phyloP scores from a whole-genome alignment of 2,888 invertebrate species.

The Volucella bombylans region DNA sequence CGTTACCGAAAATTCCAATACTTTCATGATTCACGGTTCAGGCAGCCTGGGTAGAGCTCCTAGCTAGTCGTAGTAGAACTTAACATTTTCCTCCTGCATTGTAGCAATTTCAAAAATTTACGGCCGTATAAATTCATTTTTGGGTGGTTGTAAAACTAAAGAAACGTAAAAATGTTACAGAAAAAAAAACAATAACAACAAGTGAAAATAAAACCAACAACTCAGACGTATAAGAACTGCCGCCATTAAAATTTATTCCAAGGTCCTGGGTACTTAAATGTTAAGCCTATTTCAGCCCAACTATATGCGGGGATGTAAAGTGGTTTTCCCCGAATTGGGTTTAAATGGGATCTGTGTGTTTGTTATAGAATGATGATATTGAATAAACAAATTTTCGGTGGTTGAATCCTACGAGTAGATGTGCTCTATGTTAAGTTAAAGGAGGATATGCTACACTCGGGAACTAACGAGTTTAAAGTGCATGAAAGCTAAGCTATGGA shows the following conservation, averaged over 20 bases:
- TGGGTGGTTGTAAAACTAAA: slow-evolving; percentile 36
- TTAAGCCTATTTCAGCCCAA: too few relatives aligned
- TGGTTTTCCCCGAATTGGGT: too few relatives aligned
- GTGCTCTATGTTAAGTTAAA: too few relatives aligned
- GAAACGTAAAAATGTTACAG: slow-evolving; percentile 16
- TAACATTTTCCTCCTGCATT: slow-evolving; percentile 18
- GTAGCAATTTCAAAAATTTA: slow-evolving; percentile 65
- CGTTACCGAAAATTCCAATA: slow-evolving; percentile 27
- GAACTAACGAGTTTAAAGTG: too few relatives aligned
- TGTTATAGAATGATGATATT: too few relatives aligned
- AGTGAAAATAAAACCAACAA: too few relatives aligned
- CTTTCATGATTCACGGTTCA: slow-evolving; percentile 39
- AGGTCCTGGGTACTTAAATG: slow-evolving; percentile 4
- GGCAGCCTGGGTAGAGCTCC: background rate
- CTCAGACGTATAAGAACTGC: background rate
- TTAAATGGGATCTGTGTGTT: too few relatives aligned
- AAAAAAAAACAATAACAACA: slow-evolving; percentile 24
- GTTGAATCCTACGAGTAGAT: too few relatives aligned
- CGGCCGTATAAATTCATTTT: slow-evolving; percentile 62
- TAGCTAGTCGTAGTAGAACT: background rate
- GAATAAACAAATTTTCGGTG: too few relatives aligned
- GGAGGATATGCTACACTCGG: too few relatives aligned
- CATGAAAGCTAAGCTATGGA: too few relatives aligned
- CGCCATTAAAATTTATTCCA: slow-evolving; percentile 37
- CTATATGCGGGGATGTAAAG: too few relatives aligned